Conservation (phyloP, 2,113 vertebrate species). For the Guaruba guarouba region DNA sequence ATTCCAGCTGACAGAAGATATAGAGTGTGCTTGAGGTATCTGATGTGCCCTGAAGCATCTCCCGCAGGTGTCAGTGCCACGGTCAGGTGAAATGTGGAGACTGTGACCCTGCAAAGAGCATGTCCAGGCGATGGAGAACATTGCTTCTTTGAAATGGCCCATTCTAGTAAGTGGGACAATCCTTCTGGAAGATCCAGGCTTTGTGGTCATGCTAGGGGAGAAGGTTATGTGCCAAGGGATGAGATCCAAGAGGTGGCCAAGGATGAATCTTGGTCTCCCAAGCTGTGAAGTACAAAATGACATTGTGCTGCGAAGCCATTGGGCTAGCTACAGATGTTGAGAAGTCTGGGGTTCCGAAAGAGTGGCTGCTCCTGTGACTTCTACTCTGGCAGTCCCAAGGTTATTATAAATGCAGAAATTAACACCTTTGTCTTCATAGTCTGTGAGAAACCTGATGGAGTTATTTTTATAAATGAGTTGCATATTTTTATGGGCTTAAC, state of each 20-base stretch:
- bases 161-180: background rate
- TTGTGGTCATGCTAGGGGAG: background rate
- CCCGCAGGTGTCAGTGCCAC: background rate
- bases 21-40: background rate
- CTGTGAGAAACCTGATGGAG: constrained; percentile 32
- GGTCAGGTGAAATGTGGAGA: background rate
- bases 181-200: background rate
- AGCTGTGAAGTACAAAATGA: background rate
- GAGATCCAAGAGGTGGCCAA: background rate
- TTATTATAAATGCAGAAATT: constrained; percentile 12
- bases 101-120: background rate
- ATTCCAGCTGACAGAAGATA: background rate
- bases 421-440: background rate
- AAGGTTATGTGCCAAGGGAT: background rate
- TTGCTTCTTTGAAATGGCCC: background rate
- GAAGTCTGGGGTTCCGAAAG: background rate
- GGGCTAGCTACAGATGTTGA: background rate
- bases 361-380: background rate
- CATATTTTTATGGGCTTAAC: constrained; percentile 55
- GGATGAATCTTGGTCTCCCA: background rate
- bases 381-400: background rate
- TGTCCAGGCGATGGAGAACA: background rate
- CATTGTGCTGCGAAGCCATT: background rate
- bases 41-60: background rate
- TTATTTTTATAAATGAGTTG: constrained; percentile 60